A percentile compares a stretch with the other conserved stretches of the same genome.
These are phyloP conservation scores for Papilio protenor DNA, from an alignment of 2,888 invertebrate genomes.

Conservation along the genomic window DNA sequence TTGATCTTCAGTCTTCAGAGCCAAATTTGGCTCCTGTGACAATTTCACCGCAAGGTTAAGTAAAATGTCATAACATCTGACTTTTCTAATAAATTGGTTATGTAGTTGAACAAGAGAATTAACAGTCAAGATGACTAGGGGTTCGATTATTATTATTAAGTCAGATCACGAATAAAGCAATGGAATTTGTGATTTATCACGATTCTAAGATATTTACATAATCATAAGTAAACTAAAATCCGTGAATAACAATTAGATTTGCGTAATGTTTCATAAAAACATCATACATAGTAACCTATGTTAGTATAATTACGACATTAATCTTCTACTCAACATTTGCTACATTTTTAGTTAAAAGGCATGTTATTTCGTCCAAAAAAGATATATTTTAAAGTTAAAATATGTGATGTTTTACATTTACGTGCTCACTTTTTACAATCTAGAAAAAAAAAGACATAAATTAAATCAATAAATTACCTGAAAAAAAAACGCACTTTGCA, in stretches of 20 bases:
- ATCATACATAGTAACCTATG: background rate
- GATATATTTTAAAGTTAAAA: slow-evolving; percentile 4
- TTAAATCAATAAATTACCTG: background rate
- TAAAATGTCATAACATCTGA: background rate
- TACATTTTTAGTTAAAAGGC: background rate
- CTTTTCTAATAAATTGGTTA: background rate
- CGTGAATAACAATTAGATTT: background rate
- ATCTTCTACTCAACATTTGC: background rate
- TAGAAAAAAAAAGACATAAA: background rate
- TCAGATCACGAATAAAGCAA: background rate
- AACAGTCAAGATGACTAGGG: background rate
- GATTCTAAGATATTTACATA: background rate
- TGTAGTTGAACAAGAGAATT: background rate
- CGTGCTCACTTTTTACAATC: background rate
- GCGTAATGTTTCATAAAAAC: background rate
- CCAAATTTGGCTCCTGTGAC: background rate
- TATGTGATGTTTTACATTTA: background rate
- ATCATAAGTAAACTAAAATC: background rate
- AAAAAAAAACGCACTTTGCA: background rate
- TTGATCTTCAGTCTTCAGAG: background rate
- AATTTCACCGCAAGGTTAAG: background rate
- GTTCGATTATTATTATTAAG: background rate
- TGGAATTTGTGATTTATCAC: background rate
- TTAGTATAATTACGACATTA: background rate
- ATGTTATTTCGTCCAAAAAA: background rate